phyloP scores from a whole-genome alignment of 2,113 vertebrate species.

The Gracilinanus agilis region DNA sequence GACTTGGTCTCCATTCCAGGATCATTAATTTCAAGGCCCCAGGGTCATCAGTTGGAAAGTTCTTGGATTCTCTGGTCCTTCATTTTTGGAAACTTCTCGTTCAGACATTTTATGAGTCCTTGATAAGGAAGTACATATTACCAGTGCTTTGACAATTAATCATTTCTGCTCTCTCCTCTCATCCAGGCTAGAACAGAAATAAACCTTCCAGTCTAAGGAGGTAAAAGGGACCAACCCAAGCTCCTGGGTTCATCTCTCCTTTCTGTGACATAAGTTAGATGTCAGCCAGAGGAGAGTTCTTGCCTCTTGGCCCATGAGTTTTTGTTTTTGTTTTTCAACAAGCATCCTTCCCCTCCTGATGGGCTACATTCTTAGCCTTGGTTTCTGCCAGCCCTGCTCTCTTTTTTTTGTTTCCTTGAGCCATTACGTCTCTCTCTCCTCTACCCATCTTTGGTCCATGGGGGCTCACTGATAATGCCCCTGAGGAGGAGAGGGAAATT shows the following conservation, averaged over 20 bases:
- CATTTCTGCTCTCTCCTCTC: too few relatives aligned
- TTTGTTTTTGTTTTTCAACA: too few relatives aligned
- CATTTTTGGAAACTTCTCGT: slow-evolving; percentile 33
- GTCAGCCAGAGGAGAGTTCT: background rate
- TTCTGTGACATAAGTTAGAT: background rate
- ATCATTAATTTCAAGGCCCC: slow-evolving; percentile 50
- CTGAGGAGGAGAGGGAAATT: too few relatives aligned
- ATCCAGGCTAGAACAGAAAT: background rate
- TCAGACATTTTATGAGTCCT: slow-evolving; percentile 25
- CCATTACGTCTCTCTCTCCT: too few relatives aligned
- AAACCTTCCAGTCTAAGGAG: background rate
- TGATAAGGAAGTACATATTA: background rate
- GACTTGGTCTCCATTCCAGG: slow-evolving; percentile 62
- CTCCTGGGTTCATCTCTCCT: background rate
- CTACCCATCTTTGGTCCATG: too few relatives aligned
- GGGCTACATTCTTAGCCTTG: too few relatives aligned
- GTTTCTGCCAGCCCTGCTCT: too few relatives aligned
- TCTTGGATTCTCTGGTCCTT: slow-evolving; percentile 2
- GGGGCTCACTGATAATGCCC: too few relatives aligned
- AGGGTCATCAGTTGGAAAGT: slow-evolving; percentile 56
- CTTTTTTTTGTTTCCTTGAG: too few relatives aligned
- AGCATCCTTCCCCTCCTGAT: too few relatives aligned
- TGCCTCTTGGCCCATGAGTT: too few relatives aligned
- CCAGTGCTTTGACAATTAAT: background rate
- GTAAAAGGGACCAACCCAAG: background rate